Conservation (phyloP, 2,797 vertebrate genomes). For the Poecilia wingei region DNA sequence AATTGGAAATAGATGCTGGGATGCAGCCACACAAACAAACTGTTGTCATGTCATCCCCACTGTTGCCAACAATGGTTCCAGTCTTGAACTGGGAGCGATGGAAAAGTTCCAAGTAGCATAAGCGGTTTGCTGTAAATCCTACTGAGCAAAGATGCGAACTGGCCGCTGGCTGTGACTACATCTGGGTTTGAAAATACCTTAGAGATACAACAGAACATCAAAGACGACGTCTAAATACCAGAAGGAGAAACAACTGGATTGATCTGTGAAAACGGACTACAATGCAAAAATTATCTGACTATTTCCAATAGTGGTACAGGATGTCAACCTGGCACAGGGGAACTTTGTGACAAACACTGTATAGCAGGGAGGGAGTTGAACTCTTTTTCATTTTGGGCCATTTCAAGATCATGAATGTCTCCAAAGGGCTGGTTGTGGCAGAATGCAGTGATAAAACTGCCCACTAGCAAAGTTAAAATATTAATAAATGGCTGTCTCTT, state of each 20-base stretch:
- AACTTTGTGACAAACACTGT: background rate
- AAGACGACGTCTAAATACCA: background rate
- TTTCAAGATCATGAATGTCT: background rate
- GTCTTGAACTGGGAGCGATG: conserved; percentile 1
- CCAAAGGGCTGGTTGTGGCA: too few relatives aligned
- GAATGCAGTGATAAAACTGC: background rate
- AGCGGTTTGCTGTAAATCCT: background rate
- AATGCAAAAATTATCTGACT: background rate
- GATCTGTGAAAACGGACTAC: background rate
- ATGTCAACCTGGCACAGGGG: too few relatives aligned
- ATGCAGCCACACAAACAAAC: conserved; percentile 6
- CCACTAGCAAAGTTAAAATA: background rate
- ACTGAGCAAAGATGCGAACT: background rate
- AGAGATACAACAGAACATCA: background rate
- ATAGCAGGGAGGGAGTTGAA: background rate
- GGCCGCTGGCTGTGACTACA: background rate
- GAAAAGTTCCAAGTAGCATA: background rate
- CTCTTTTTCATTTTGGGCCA: background rate
- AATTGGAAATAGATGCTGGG: conserved; percentile 29
- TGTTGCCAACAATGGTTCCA: conserved; percentile 1
- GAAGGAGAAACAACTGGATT: background rate
- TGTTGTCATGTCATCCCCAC: conserved; percentile 6
- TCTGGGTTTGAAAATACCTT: background rate
- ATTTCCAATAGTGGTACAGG: background rate
- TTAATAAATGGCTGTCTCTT: background rate